Conservation (phyloP, 2,113 vertebrate species). For the Lamprotornis superbus region DNA sequence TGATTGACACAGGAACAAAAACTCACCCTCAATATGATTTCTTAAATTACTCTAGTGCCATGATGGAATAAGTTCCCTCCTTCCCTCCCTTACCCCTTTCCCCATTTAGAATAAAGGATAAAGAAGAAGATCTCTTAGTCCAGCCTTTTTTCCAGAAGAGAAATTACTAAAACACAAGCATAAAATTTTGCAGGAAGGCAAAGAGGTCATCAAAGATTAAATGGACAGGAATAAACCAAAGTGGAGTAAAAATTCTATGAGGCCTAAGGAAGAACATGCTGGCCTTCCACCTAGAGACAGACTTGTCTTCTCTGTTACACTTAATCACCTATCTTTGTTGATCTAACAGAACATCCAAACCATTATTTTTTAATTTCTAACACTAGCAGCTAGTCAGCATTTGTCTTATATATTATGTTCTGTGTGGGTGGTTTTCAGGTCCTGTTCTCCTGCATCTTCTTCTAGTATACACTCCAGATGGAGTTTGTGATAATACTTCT, state of each 20-base stretch:
- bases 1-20: neutral
- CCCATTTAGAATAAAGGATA: neutral
- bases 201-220: neutral
- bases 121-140: neutral
- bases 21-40: neutral
- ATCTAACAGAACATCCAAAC: neutral
- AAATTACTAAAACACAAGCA: neutral
- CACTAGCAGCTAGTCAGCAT: neutral
- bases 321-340: neutral
- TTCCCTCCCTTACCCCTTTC: neutral
- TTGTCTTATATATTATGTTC: neutral
- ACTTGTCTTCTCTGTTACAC: neutral
- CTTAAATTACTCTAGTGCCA: neutral
- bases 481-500: neutral
- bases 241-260: neutral
- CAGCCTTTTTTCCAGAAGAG: neutral
- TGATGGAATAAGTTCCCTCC: neutral
- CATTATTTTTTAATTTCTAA: neutral
- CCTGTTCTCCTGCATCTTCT: neutral
- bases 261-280: neutral
- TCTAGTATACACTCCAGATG: neutral
- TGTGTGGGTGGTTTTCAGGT: neutral
- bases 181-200: neutral
- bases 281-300: neutral
- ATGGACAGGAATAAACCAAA: neutral